Evolutionary conservation across 2,113 vertebrate species (phyloP), one percentile per base, ranked within the genome.

Genomic region (Enhydra lutris): DNA sequence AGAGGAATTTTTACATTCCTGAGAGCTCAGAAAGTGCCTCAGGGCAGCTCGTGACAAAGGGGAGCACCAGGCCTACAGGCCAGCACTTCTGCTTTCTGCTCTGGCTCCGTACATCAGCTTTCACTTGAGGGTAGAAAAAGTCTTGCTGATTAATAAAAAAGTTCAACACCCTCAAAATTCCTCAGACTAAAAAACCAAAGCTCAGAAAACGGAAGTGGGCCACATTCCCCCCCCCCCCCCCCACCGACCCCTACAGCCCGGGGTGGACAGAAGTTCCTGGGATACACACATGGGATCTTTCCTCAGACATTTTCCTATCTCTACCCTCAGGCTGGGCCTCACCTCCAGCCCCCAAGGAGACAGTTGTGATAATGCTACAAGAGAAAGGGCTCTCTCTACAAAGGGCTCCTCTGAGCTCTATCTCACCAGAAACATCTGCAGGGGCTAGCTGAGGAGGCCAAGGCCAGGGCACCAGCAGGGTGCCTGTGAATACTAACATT

Each of bases 241-340:
- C 47, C 12, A 3, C 2, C 47, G 4, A 2, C 50, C 50, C 15
- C 15, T 14, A 61, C 29, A 47, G 15, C 8, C 0, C 2, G 1
- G 3, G 61, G 15, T 4, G 20, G 21, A 12, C 71, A 57, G 29
- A 52, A 36, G 73, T 21, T 21, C 31, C 36, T 1, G 10, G 42
- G 45, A 6, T 26, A 45, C 9, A 3, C 23, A 9, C 0, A 1
- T 0, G 1, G 29, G 3, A 31, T 73, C 36, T 55, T 18, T 14
- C 59, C 24, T 10, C 61, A 17, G 39, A 4, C 18, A 29, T 39
- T 65, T 84, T 89, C 39, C 0, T 26, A 23, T 17, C 23, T 34
- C 26, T 1, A 18, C 26, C 21, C 29, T 23, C 0, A 0, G 67
- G 69, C 52, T 10, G 29, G 78, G 67, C 36, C 26, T 34, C 36